phyloP scores from a whole-genome alignment of 2,113 vertebrate genomes.

The Struthidea cinerea region DNA sequence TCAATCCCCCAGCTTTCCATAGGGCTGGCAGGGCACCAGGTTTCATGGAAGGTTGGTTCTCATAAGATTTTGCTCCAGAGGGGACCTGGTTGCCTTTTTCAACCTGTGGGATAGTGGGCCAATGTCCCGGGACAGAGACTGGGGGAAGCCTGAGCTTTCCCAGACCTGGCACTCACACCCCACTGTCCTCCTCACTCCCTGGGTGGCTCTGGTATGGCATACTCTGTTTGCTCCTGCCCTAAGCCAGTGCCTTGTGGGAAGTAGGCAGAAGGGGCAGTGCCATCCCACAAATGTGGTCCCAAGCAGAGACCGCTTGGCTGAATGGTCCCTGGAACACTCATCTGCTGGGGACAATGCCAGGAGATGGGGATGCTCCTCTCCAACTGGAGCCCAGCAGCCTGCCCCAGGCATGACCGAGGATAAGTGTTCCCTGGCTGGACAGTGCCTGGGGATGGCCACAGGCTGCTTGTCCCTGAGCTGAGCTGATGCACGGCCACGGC shows the following conservation, averaged over 20 bases:
- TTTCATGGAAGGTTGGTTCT: not conserved
- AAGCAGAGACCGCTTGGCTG: not conserved
- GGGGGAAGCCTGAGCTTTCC: not conserved
- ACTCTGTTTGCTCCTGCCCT: not conserved
- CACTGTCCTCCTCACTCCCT: fast-evolving
- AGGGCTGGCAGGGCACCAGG: not conserved
- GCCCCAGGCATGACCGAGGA: not conserved
- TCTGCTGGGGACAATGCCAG: not conserved
- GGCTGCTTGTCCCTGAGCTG: not conserved
- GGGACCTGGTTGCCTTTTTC: not conserved
- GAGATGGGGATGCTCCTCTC: not conserved
- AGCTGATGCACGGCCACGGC: fast-evolving
- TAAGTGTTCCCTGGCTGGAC: not conserved
- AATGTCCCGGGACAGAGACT: not conserved
- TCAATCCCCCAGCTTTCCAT: not conserved
- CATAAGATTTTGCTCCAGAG: not conserved
- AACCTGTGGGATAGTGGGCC: not conserved
- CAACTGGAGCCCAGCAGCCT: not conserved
- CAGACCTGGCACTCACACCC: not conserved
- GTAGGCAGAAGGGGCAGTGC: not conserved
- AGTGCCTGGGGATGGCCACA: not conserved
- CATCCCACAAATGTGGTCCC: fast-evolving
- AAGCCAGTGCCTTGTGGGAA: not conserved
- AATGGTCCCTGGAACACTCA: not conserved
- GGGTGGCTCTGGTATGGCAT: not conserved